Evolutionary conservation across 2,797 vertebrate species (phyloP), one percentile per base, ranked within the genome.

Genomic region (Syngnathus acus): DNA sequence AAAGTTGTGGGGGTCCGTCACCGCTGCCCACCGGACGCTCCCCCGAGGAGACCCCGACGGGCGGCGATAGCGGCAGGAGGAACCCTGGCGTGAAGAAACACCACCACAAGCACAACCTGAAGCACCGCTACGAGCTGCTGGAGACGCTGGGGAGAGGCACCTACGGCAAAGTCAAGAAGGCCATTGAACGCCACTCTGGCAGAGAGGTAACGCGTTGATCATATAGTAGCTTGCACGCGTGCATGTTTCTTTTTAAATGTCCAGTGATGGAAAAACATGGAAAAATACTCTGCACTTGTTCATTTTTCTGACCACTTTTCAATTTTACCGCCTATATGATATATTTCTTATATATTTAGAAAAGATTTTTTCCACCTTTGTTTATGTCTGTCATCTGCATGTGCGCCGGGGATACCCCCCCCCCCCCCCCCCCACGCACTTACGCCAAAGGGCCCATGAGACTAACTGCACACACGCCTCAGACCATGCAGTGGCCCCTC

Each of bases 51-150:
- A 68, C 77, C 61, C 81, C 80, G 23, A 65, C 79, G 4, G 51
- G 79, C 65, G 48, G 81, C 1, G 90, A 88, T 60, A 87, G 26
- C 16, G 61, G 88, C 72, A 88, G 87, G 78, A 92, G 92, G 73
- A 89, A 89, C 83, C 93, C 93, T 2, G 94, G 94, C 23, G 95
- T 95, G 85, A 98, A 97, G 91, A 92, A 96, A 71, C 97, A 98
- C 85, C 95, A 97, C 77, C 97, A 99, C 90, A 98, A 98, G 78
- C 97, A 99, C 85, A 99, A 98, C 90, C 92, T 99, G 84, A 99
- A 98, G 79, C 97, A 99, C 83, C 95, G 96, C 82, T 99, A 98
- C 70, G 95, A 98, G 90, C 90, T 99, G 84, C 93, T 94, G 88
- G 95, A 97, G 91, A 99, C 97, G 43, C 91, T 98, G 87, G 96